A percentile compares a stretch with the other conserved stretches of the same genome.
Evolutionary conservation across 2,113 vertebrate species (phyloP).

Genomic region (Seriola dumerili): DNA sequence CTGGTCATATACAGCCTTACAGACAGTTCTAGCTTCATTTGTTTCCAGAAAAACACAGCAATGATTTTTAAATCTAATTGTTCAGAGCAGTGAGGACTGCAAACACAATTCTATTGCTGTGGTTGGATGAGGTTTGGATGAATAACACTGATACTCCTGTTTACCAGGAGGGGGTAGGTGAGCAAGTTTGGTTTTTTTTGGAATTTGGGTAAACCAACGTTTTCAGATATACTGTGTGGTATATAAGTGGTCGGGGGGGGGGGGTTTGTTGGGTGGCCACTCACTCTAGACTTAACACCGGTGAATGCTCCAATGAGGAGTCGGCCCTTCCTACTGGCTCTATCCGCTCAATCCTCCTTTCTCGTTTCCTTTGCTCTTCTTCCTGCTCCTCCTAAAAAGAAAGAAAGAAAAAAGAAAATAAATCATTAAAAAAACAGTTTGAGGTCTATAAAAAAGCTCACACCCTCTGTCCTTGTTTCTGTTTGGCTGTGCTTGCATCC

Average conservation of each 20-base stretch:
- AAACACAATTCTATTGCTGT: background rate
- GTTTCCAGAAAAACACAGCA: background rate
- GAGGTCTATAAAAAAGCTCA: background rate
- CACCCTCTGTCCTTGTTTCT: conserved; percentile 31
- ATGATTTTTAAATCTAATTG: background rate
- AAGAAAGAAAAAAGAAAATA: conserved; percentile 20
- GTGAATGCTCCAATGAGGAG: conserved; percentile 88
- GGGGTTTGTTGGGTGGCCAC: conserved; percentile 63
- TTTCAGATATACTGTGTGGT: background rate
- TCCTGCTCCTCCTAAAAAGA: conserved; percentile 81
- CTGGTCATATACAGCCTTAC: background rate
- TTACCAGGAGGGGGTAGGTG: background rate
- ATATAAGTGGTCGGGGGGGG: too few relatives aligned
- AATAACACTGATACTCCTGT: background rate
- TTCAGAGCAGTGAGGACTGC: background rate
- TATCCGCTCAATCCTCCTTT: conserved; percentile 90
- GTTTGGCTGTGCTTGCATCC: conserved; percentile 38
- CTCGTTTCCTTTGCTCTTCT: conserved; percentile 84
- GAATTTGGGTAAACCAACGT: background rate
- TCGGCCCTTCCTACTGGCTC: conserved; percentile 95
- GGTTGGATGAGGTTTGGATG: background rate
- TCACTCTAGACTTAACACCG: conserved; percentile 91
- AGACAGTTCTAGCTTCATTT: background rate
- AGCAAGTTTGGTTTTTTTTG: background rate
- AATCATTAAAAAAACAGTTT: conserved; percentile 12